phyloP scores from a whole-genome alignment of 2,797 vertebrate species.

The Neostethus bicornis region DNA sequence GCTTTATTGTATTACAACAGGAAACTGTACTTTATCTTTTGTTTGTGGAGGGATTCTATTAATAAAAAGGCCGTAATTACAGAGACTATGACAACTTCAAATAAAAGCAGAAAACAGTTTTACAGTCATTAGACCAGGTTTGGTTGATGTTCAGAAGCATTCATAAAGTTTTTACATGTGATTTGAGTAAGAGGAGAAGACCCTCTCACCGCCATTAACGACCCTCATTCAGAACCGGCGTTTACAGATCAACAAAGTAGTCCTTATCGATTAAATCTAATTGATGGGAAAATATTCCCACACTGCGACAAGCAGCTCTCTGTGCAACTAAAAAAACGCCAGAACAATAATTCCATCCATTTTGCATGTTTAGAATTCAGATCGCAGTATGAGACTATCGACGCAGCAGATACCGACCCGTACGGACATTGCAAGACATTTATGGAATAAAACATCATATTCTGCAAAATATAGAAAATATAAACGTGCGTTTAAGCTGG shows the following conservation, averaged over 20 bases:
- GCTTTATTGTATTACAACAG: conserved; percentile 50
- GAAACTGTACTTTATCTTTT: not conserved
- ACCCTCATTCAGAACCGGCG: conserved; percentile 64
- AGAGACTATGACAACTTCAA: conserved; percentile 16
- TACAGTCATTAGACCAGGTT: not conserved
- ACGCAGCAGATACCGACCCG: conserved; percentile 24
- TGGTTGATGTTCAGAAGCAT: not conserved
- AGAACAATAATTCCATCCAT: not conserved
- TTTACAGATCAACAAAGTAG: conserved; percentile 65
- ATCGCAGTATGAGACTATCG: conserved; percentile 28
- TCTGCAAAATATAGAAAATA: not conserved
- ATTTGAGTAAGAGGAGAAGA: conserved; percentile 42
- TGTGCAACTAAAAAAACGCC: not conserved
- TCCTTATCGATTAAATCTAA: conserved; percentile 30
- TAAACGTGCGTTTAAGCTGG: conserved; percentile 25
- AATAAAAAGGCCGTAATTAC: conserved; percentile 28
- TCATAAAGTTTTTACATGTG: conserved; percentile 47
- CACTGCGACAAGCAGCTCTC: conserved; percentile 2
- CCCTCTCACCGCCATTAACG: conserved; percentile 53
- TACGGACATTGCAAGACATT: conserved; percentile 13
- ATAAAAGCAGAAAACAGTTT: not conserved
- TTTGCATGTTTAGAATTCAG: conserved; percentile 6
- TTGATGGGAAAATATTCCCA: conserved; percentile 30
- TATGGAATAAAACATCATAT: not conserved
- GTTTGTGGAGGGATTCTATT: conserved; percentile 37